phyloP scores from a whole-genome alignment of 2,113 vertebrate genomes.

The Python bivittatus region DNA sequence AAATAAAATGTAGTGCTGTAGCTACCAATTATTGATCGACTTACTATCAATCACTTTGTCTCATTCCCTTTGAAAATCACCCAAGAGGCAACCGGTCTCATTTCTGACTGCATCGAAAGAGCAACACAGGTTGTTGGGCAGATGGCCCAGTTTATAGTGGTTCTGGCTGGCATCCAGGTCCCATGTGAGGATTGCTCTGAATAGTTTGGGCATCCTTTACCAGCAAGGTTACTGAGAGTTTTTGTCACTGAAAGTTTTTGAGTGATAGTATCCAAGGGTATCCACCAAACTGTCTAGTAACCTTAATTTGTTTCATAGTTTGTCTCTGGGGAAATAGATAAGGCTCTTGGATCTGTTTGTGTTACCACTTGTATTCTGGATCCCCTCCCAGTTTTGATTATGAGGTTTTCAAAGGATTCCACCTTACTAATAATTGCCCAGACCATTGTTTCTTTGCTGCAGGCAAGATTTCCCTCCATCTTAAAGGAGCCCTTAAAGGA shows the following conservation, averaged over 20 bases:
- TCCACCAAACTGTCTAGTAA: background rate
- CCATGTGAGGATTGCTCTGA: background rate
- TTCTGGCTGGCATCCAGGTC: background rate
- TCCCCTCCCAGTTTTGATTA: background rate
- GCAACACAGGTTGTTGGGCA: background rate
- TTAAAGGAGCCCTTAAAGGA: no score
- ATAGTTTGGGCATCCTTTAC: background rate
- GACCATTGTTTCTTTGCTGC: background rate
- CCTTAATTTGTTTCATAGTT: background rate
- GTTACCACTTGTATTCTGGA: background rate
- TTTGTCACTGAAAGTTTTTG: background rate
- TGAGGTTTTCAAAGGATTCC: background rate
- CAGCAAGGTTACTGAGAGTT: background rate
- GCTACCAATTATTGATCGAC: background rate
- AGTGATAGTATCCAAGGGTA: background rate
- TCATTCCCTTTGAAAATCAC: background rate
- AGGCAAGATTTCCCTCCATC: background rate
- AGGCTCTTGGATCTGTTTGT: background rate
- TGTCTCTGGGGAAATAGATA: background rate
- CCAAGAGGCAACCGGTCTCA: background rate
- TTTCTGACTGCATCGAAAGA: background rate
- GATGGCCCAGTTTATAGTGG: background rate
- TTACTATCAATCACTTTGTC: background rate
- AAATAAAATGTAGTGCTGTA: background rate
- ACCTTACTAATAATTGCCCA: background rate